Percentiles rank a stretch among this genome's conserved stretches.
These are phyloP conservation scores for Lacerta viridis DNA, from an alignment of 2,797 vertebrate genomes.

Conservation along the genomic window DNA sequence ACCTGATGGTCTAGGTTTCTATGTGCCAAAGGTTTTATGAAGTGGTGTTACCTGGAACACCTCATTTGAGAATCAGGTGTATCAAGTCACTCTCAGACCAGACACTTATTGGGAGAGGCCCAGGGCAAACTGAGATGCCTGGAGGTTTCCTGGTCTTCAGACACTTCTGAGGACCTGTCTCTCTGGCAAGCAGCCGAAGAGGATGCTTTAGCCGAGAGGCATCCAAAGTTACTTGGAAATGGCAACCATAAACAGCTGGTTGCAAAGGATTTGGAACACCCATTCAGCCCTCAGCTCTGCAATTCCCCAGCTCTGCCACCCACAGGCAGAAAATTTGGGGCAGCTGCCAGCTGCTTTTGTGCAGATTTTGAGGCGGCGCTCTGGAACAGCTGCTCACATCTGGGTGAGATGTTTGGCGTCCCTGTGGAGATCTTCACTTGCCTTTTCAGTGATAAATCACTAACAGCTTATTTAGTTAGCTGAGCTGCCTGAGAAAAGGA, in stretches of 20 bases:
- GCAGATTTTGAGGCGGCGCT: neutral
- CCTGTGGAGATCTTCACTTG: neutral
- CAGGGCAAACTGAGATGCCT: too few relatives aligned
- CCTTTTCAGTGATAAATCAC: neutral
- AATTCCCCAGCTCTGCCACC: conserved; percentile 17
- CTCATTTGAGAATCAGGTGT: neutral
- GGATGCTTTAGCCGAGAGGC: neutral
- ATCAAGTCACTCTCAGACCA: neutral
- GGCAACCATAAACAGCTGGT: conserved; percentile 32
- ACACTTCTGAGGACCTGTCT: neutral
- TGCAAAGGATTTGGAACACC: conserved; percentile 38
- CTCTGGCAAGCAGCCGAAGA: neutral
- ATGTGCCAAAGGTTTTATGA: neutral
- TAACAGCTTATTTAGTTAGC: neutral
- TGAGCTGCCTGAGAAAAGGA: neutral
- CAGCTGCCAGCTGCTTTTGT: conserved; percentile 43
- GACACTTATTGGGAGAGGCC: neutral
- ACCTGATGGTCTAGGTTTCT: too few relatives aligned
- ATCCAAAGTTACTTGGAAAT: neutral
- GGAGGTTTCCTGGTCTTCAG: neutral
- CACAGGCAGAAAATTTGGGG: neutral
- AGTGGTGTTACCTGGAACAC: neutral
- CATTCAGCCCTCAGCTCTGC: conserved; percentile 20
- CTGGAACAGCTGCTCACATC: conserved; percentile 59
- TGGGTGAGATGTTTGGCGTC: conserved; percentile 24